Percentiles rank a stretch among this genome's conserved stretches.
These are phyloP conservation scores for Drosophila flavopinicola DNA, from an alignment of 2,888 invertebrate species.

Conservation along the genomic window DNA sequence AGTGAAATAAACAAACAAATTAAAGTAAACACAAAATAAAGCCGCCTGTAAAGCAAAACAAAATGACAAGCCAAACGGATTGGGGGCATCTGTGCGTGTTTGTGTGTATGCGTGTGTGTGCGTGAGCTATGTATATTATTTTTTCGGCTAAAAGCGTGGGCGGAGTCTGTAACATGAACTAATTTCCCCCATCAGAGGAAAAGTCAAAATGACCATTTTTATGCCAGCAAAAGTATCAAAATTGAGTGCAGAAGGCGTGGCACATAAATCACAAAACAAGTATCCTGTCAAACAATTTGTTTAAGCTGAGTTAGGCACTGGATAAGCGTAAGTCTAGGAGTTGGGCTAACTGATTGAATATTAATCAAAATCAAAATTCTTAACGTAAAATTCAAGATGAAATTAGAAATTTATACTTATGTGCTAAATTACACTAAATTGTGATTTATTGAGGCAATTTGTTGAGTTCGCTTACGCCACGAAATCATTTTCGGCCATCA, in stretches of 20 bases:
- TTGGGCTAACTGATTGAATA: slow-evolving; percentile 21
- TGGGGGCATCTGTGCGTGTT: not conserved
- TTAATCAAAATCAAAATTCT: slow-evolving; percentile 13
- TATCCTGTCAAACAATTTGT: slow-evolving; percentile 47
- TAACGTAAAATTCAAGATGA: not conserved
- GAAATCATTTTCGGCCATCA: too few species aligned
- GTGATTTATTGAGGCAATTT: not conserved
- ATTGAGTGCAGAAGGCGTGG: not conserved
- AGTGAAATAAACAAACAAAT: slow-evolving; percentile 77
- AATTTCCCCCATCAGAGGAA: slow-evolving; percentile 49
- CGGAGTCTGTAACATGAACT: slow-evolving; percentile 50
- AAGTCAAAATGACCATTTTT: slow-evolving; percentile 53
- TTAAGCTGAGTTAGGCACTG: slow-evolving; percentile 15
- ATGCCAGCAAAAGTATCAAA: slow-evolving; percentile 8
- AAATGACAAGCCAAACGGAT: slow-evolving; percentile 28
- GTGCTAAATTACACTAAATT: not conserved
- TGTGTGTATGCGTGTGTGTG: not conserved
- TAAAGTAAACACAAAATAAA: slow-evolving; percentile 64
- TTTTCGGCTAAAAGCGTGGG: slow-evolving; percentile 35
- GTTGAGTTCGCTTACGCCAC: too few species aligned
- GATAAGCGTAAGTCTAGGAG: slow-evolving; percentile 4
- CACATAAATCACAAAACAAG: slow-evolving; percentile 44
- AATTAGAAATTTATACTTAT: too few species aligned
- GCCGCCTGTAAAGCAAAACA: slow-evolving; percentile 48
- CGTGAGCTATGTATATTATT: slow-evolving; percentile 17